Evolutionary conservation across 1,140 invertebrate genomes (phyloP).

Genomic region (Ridgeia piscesae): DNA sequence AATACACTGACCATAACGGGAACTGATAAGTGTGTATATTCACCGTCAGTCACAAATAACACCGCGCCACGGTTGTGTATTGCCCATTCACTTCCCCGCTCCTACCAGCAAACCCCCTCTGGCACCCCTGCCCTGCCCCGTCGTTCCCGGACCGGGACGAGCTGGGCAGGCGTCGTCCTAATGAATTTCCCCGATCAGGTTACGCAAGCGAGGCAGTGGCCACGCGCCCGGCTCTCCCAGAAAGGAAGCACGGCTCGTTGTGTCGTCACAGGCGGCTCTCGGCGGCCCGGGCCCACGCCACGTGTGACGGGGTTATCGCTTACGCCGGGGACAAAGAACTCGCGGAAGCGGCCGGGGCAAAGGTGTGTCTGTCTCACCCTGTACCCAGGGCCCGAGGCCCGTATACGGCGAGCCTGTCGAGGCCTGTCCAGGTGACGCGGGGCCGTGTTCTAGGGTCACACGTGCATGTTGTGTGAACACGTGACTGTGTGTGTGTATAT

Average conservation of each 20-base stretch:
- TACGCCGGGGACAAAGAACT: not conserved
- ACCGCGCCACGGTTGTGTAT: not conserved
- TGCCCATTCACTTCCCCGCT: not conserved
- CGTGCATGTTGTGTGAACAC: not conserved
- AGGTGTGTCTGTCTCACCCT: not conserved
- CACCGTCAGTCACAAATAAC: not conserved
- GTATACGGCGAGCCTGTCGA: not conserved
- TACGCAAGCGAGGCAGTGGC: not conserved
- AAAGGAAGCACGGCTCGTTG: not conserved
- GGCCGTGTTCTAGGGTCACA: not conserved
- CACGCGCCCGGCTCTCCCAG: not conserved
- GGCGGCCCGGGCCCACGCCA: too few relatives aligned
- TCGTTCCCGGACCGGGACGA: not conserved
- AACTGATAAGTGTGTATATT: not conserved
- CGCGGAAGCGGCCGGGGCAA: not conserved
- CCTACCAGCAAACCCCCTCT: not conserved
- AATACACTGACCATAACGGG: too few relatives aligned
- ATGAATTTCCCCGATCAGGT: not conserved
- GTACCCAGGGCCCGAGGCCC: not conserved
- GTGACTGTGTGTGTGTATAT: not conserved
- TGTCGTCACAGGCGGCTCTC: too few relatives aligned
- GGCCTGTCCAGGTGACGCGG: too few relatives aligned
- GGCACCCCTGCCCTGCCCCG: not conserved
- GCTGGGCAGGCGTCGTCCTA: not conserved
- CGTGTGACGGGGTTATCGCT: not conserved